Percentiles rank a stretch among this genome's conserved stretches.
These are phyloP conservation scores for Halictus ligatus DNA, from an alignment of 2,888 invertebrate species.

Conservation along the genomic window DNA sequence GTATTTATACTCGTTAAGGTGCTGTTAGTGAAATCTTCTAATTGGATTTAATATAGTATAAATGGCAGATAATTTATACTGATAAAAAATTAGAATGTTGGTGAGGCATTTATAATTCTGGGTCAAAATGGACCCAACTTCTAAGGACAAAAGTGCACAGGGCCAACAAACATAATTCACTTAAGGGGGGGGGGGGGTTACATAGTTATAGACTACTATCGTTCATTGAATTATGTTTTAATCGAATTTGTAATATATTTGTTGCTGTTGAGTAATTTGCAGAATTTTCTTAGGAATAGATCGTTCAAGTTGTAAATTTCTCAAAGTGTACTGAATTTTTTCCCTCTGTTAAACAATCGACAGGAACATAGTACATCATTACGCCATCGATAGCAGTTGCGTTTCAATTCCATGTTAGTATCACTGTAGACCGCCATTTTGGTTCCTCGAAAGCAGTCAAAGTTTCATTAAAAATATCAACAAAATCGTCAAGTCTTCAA, in stretches of 20 bases:
- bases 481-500: background rate
- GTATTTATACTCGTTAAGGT: too few species aligned
- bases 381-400: background rate
- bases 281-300: background rate
- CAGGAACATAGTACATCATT: slow-evolving; percentile 24
- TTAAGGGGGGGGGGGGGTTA: too few species aligned
- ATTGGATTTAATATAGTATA: too few species aligned
- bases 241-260: background rate
- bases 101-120: too few species aligned
- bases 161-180: too few species aligned
- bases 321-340: background rate
- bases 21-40: too few species aligned
- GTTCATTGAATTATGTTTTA: background rate
- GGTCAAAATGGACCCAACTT: too few species aligned
- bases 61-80: too few species aligned
- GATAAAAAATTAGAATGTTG: too few species aligned
- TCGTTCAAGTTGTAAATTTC: background rate
- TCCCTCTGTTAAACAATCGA: background rate
- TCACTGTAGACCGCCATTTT: background rate
- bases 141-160: too few species aligned
- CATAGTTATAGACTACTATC: too few species aligned
- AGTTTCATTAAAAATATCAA: background rate
- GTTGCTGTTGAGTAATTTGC: background rate
- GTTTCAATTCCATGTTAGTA: background rate
- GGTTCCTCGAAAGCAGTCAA: background rate